Conservation (phyloP, 1,140 invertebrate species). For the Phthorimaea operculella region DNA sequence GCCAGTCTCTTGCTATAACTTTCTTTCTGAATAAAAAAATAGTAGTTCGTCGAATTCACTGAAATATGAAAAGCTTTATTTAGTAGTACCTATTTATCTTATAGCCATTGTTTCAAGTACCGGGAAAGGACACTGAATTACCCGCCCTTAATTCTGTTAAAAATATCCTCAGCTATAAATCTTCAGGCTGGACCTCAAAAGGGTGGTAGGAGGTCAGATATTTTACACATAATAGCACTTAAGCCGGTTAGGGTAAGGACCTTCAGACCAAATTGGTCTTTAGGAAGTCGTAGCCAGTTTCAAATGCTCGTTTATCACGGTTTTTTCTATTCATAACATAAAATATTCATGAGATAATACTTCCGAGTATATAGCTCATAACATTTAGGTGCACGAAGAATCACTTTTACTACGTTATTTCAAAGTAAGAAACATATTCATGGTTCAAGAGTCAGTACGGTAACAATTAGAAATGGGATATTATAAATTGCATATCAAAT, state of each 20-base stretch:
- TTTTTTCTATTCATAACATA: background rate
- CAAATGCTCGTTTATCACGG: background rate
- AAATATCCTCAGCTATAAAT: conserved; percentile 1
- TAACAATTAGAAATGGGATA: too few species aligned
- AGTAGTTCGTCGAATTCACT: too few species aligned
- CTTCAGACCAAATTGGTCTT: background rate
- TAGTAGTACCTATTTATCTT: too few species aligned
- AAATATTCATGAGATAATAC: background rate
- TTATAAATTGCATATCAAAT: too few species aligned
- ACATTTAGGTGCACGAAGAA: background rate
- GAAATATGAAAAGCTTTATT: too few species aligned
- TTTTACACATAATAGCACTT: conserved; percentile 14
- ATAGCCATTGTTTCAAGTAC: too few species aligned
- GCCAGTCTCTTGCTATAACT: too few species aligned
- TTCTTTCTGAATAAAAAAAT: too few species aligned
- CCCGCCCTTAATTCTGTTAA: background rate
- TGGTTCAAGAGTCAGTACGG: background rate
- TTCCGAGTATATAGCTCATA: background rate
- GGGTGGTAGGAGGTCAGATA: conserved; percentile 11
- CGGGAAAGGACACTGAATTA: too few species aligned
- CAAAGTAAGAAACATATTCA: background rate
- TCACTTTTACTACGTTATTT: background rate
- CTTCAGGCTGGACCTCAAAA: conserved; percentile 1
- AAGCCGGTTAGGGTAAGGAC: conserved; percentile 12
- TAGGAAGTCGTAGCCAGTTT: background rate